Conservation (phyloP, 2,797 vertebrate species). For the Halcyon leucocephala region DNA sequence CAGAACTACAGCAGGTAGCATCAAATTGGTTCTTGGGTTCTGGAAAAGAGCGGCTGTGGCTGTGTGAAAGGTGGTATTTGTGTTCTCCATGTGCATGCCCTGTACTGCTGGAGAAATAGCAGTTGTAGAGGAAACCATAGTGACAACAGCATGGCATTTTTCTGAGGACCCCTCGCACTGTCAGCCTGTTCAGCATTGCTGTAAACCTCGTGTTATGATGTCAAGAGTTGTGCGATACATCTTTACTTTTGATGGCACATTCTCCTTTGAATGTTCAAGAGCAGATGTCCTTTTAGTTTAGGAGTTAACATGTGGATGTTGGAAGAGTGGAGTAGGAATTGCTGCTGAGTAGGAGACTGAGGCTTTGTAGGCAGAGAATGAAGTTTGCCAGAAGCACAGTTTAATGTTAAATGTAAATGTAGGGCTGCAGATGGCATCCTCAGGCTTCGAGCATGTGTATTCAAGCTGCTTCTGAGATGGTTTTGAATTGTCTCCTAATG, state of each 20-base stretch:
- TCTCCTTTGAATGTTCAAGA: background rate
- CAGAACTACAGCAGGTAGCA: background rate
- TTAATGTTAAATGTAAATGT: background rate
- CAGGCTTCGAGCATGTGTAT: background rate
- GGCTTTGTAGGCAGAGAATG: background rate
- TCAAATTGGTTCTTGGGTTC: background rate
- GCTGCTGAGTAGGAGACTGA: background rate
- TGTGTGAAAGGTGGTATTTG: background rate
- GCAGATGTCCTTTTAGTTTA: background rate
- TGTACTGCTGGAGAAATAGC: background rate
- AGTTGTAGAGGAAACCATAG: background rate
- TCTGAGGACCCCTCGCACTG: no score
- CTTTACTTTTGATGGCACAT: fast-evolving
- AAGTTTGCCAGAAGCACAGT: background rate
- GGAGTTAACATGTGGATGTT: background rate
- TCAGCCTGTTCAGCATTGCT: background rate
- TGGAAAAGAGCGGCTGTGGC: background rate
- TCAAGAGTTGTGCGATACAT: background rate
- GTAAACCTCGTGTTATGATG: fast-evolving
- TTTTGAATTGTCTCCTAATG: background rate
- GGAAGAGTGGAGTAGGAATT: background rate
- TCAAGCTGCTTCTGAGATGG: conserved; percentile 10
- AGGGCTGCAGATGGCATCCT: conserved; percentile 36
- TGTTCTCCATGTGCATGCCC: fast-evolving
- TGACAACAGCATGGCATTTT: fast-evolving